Evolutionary conservation across 2,888 invertebrate genomes (phyloP), one percentile per base, ranked within the genome.

Genomic region (Myopa tessellatipennis): DNA sequence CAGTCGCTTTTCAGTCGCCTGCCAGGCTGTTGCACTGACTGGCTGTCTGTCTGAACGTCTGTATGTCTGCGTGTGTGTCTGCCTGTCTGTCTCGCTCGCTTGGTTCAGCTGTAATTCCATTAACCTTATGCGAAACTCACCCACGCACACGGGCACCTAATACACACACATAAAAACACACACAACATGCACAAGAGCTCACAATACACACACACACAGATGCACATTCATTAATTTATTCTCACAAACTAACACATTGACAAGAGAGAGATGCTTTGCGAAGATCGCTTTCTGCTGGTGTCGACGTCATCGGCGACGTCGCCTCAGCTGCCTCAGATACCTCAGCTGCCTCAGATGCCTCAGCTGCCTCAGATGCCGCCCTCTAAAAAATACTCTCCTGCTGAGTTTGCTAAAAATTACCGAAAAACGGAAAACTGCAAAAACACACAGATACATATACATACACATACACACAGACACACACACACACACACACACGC

Each of bases 61-160:
- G 60, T 18, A 6, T 26, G 61, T 34, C 61, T 8, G 65, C 4
- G 5, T 26, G 36, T n/a, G n/a, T n/a, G n/a, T n/a, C n/a, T n/a
- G n/a, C n/a, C n/a, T n/a, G n/a, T n/a, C n/a, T n/a, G n/a, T n/a
- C 36, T 36, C 3, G 0, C 5, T 36, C 36, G 14, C 3, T 26
- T 26, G 14, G 68, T 38, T n/a, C 40, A 12, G 74, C 26, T 60
- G 75, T 75, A 75, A 69, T 75, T 75, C 69, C 75, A 75, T 75
- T 75, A 75, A 75, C 69, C 69, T 75, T 69, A 58, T 58, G 60
- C 69, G 50, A 69, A 75, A 26, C 60, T 58, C 69, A 60, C 75
- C 58, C 75, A 75, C 75, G 68, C 75, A 68, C 58, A 60, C 18
- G 60, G 4, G n/a, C n/a, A n/a, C n/a, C n/a, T 52, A 67, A 67